These are phyloP conservation scores for Gallinago stenura DNA, from an alignment of 2,797 vertebrate genomes.

Conservation along the genomic window DNA sequence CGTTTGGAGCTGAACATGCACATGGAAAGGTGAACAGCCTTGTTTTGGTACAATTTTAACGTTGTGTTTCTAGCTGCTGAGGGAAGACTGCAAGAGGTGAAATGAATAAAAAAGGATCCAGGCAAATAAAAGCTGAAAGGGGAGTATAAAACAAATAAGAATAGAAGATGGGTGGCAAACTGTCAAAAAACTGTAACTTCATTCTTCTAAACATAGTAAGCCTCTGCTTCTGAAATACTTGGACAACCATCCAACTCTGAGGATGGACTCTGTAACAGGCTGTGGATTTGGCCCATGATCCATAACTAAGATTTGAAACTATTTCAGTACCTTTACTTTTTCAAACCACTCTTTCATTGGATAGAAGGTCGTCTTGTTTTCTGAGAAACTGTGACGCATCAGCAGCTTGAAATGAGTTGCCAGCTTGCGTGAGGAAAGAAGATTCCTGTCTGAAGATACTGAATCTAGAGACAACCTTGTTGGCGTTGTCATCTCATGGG, in stretches of 20 bases:
- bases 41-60: neutral
- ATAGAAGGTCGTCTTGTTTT: neutral
- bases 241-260: neutral
- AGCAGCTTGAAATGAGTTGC: neutral
- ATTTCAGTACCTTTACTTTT: neutral
- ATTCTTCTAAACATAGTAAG: neutral
- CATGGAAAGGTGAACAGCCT: neutral
- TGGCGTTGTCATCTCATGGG: neutral
- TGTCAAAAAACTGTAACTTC: neutral
- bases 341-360: neutral
- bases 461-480: neutral
- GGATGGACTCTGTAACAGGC: neutral
- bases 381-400: neutral
- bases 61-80: neutral
- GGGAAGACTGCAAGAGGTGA: neutral
- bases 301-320: neutral
- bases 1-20: rapidly evolving
- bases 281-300: neutral
- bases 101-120: neutral
- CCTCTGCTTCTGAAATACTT: neutral
- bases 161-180: neutral
- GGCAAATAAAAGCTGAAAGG: neutral
- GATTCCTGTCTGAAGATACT: neutral
- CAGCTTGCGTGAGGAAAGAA: neutral
- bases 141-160: neutral